Conservation (phyloP, 2,888 invertebrate genomes). For the Rhagophthalmus giganteus region DNA sequence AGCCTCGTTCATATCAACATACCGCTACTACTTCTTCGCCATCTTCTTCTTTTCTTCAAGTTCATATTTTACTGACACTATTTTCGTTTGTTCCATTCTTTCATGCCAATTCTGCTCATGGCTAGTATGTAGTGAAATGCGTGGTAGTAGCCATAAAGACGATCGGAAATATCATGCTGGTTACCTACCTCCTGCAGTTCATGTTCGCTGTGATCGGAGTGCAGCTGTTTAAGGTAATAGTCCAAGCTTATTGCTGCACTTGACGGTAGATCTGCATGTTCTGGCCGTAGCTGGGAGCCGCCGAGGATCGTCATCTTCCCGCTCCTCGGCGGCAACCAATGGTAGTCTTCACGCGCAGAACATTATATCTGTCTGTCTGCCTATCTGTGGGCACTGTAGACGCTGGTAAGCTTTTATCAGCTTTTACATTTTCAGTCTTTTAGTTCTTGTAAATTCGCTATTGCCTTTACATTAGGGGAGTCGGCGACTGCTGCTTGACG, state of each 20-base stretch:
- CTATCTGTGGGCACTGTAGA: conserved; percentile 48
- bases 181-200: conserved; percentile 99
- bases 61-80: conserved; percentile 34
- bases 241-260: conserved; percentile 49
- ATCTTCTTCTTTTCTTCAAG: conserved; percentile 24
- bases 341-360: conserved; percentile 35
- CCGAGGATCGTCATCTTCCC: conserved; percentile 20
- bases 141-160: conserved; percentile 99
- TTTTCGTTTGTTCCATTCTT: conserved; percentile 51
- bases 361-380: conserved; percentile 43
- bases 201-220: conserved; percentile 99
- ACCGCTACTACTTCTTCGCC: conserved; percentile 25
- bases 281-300: conserved; percentile 46
- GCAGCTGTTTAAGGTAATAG: conserved; percentile 96
- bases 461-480: conserved; percentile 27
- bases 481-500: conserved; percentile 36
- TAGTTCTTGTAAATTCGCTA: conserved; percentile 30
- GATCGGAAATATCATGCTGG: conserved; percentile 99
- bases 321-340: conserved; percentile 33
- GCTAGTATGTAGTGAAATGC: conserved; percentile 99
- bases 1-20: conserved; percentile 38
- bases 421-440: conserved; percentile 33
- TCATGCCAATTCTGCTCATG: conserved; percentile 51
- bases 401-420: conserved; percentile 48
- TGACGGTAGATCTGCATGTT: conserved; percentile 52